Base-by-base conservation (phyloP, 2,113 vertebrate species). In the Chascanopsetta lugubris region DNA sequence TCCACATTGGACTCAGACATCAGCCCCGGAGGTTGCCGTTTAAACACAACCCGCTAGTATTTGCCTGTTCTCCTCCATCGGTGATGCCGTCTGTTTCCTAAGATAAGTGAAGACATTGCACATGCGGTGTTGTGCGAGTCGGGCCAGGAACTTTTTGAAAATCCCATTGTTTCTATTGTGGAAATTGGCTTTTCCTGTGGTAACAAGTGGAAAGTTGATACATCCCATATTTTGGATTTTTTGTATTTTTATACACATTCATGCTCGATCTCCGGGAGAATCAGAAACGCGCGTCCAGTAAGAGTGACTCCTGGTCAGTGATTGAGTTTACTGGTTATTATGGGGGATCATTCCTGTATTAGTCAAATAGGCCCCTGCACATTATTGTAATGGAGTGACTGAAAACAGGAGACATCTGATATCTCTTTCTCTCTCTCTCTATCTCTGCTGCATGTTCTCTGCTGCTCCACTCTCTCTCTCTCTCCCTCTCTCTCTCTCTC, bases 371-470 rank as follows among this genome's bases (percentile, higher is more conserved):
- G 83, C 85, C 77, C 83, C 80, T 87, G 90, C 90, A 91, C 91
- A 95, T 94, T 94, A 94, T 89, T 90, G 88, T 93, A 94, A 96
- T 94, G 91, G 92, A 93, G 91, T 93, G 92, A 92, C 89, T 94
- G 93, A 94, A 94, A 94, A 93, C 92, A 91, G 79, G 84, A 89
- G 93, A 92, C 94, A 95, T 92, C 87, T 85, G 92, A 95, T 93
- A 87, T 69, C 49, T 53, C 38, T 79, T 64, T 80, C 66, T 59
- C 29, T n/a, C 27, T 69, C 22, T 74, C 54, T 79, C 57, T 53
- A 64, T 69, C 71, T 64, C 42, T 81, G 80, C 59, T 77, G 69
- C 50, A 61, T 60, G 70, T 68, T 69, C 53, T 80, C 56, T 45
- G 47, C n/a, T 2, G 2, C 54, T 17, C 46, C 50, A 3, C 18